Percentiles rank a stretch among this genome's conserved stretches.
Conservation (phyloP, 2,113 vertebrate genomes). For the Sinocyclocheilus anophthalmus region DNA sequence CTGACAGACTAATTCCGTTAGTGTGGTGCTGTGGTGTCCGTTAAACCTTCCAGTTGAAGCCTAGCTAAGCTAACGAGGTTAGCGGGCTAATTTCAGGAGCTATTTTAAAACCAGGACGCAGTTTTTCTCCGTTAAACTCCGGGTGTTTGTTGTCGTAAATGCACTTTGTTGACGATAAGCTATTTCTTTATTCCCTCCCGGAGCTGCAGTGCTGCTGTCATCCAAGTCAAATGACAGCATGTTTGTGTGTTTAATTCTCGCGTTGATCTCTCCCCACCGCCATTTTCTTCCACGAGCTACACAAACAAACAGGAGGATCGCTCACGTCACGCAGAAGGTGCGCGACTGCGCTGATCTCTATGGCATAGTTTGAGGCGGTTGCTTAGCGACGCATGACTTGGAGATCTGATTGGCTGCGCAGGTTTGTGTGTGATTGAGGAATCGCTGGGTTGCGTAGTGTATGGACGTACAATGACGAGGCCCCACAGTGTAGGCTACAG, state of each 20-base stretch:
- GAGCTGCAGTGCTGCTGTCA: conserved; percentile 60
- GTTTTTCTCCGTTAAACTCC: conserved; percentile 45
- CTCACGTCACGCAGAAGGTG: conserved; percentile 50
- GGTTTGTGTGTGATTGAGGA: background rate
- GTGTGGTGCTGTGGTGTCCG: conserved; percentile 50
- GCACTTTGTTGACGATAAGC: conserved; percentile 19
- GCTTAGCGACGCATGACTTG: background rate
- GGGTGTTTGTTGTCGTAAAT: conserved; percentile 41
- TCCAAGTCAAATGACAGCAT: conserved; percentile 46
- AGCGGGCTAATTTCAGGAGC: conserved; percentile 66
- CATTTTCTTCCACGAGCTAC: conserved; percentile 79
- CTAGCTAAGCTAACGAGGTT: conserved; percentile 66
- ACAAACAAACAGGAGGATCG: conserved; percentile 79
- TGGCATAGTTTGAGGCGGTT: background rate
- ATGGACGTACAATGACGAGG: conserved; percentile 8
- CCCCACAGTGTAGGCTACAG: no score
- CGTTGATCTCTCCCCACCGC: conserved; percentile 77
- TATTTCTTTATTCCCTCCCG: conserved; percentile 36
- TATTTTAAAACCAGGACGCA: conserved; percentile 47
- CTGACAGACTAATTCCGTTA: background rate
- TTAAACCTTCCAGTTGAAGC: conserved; percentile 61
- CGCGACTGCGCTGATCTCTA: conserved; percentile 39
- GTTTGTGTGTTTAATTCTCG: conserved; percentile 67
- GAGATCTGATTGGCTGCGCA: conserved; percentile 21
- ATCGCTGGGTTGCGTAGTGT: conserved; percentile 33